These are phyloP conservation scores for Harmothoe impar DNA, from an alignment of 2,888 invertebrate species.

Conservation along the genomic window DNA sequence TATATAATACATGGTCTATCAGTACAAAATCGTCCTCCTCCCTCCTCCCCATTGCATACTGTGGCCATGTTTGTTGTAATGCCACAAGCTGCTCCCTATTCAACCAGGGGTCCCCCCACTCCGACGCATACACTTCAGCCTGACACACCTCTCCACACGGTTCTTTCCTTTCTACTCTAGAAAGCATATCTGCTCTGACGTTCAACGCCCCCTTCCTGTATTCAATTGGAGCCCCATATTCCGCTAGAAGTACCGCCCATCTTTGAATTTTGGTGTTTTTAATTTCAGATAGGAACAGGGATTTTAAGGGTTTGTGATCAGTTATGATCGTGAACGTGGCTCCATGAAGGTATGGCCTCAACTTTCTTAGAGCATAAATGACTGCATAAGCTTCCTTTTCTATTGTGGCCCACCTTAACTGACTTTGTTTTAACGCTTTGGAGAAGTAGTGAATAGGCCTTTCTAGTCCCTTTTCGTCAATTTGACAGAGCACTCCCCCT, in stretches of 20 bases:
- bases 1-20: slow-evolving; percentile 30
- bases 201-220: slow-evolving; percentile 64
- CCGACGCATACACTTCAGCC: not conserved
- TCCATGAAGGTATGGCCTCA: slow-evolving; percentile 64
- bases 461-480: slow-evolving; percentile 39
- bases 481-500: slow-evolving; percentile 55
- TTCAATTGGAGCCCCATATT: slow-evolving; percentile 66
- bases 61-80: slow-evolving; percentile 16
- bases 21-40: slow-evolving; percentile 38
- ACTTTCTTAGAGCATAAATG: slow-evolving; percentile 31
- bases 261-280: slow-evolving; percentile 67
- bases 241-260: slow-evolving; percentile 67
- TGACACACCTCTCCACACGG: not conserved
- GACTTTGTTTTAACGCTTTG: slow-evolving; percentile 13
- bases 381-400: slow-evolving; percentile 62
- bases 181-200: slow-evolving; percentile 65
- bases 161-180: not conserved
- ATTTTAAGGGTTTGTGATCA: slow-evolving; percentile 64
- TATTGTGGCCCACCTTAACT: slow-evolving; percentile 28
- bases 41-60: not conserved
- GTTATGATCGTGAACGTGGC: slow-evolving; percentile 39
- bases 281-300: slow-evolving; percentile 62
- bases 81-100: not conserved
- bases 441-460: slow-evolving; percentile 54
- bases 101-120: not conserved